These are phyloP conservation scores for Triplophysa bombifrons DNA, from an alignment of 2,797 vertebrate genomes.

Conservation along the genomic window DNA sequence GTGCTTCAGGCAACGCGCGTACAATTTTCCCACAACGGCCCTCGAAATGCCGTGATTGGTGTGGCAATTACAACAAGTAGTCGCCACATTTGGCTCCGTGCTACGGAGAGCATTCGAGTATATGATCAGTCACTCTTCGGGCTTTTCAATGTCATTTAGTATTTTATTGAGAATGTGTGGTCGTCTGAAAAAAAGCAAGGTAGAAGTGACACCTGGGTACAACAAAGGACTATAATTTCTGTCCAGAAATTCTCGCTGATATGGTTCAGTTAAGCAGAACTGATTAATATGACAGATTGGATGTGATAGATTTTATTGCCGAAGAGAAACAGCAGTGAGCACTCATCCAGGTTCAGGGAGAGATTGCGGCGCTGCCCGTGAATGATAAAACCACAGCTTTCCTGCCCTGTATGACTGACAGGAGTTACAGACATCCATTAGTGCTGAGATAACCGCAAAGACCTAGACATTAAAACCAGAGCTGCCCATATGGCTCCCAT, in stretches of 20 bases:
- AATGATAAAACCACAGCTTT: conserved; percentile 56
- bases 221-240: conserved; percentile 72
- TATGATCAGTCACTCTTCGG: conserved; percentile 22
- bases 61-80: conserved; percentile 47
- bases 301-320: conserved; percentile 73
- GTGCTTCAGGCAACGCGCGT: conserved; percentile 59
- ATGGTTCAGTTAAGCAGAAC: conserved; percentile 77
- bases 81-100: conserved; percentile 15
- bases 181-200: conserved; percentile 40
- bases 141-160: conserved; percentile 53
- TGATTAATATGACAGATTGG: conserved; percentile 79
- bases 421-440: conserved; percentile 62
- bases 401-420: conserved; percentile 55
- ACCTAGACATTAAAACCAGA: conserved; percentile 55
- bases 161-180: conserved; percentile 45
- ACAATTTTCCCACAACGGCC: conserved; percentile 52
- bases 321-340: conserved; percentile 52
- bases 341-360: conserved; percentile 57
- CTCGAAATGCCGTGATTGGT: conserved; percentile 47
- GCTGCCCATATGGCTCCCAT: conserved; percentile 63
- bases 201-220: conserved; percentile 76
- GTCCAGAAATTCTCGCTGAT: conserved; percentile 71
- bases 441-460: conserved; percentile 61
- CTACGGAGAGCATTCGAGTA: conserved; percentile 28
- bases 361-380: conserved; percentile 55